phyloP scores from a whole-genome alignment of 1,140 invertebrate genomes.

The Nymphalis io region DNA sequence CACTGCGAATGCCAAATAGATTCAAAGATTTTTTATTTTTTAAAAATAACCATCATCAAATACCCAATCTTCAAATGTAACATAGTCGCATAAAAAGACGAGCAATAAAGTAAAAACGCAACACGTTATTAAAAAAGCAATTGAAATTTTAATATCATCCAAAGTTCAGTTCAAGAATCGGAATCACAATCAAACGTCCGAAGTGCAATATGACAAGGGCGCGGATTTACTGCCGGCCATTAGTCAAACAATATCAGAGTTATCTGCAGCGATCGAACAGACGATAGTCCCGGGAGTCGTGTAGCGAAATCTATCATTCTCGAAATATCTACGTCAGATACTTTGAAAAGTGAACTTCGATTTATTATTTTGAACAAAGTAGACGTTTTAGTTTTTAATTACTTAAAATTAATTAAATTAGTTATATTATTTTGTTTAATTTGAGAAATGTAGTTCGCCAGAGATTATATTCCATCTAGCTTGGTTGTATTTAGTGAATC shows the following conservation, averaged over 20 bases:
- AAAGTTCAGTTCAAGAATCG: not conserved
- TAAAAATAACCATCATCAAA: no score
- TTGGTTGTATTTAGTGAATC: no score
- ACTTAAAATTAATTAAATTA: not conserved
- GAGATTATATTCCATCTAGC: no score
- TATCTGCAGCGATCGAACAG: constrained; percentile 46
- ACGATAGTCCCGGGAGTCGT: constrained; percentile 41
- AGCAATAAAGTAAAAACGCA: not conserved
- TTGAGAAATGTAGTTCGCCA: no score
- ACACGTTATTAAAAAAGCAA: constrained; percentile 1
- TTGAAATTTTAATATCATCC: constrained; percentile 6
- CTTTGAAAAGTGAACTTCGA: constrained; percentile 6
- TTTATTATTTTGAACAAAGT: not conserved
- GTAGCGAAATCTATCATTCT: constrained; percentile 40
- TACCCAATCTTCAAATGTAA: no score
- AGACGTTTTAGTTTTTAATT: not conserved
- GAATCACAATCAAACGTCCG: constrained; percentile 51
- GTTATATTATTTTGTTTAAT: no score
- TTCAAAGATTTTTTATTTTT: no score
- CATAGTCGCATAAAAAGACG: not conserved
- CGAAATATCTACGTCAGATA: constrained; percentile 27
- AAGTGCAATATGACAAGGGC: constrained; percentile 59
- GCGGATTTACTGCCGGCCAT: constrained; percentile 52
- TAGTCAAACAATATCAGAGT: constrained; percentile 63
- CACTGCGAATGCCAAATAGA: no score